Base-by-base conservation (phyloP, 2,113 vertebrate genomes). In the Gobiocypris rarus region DNA sequence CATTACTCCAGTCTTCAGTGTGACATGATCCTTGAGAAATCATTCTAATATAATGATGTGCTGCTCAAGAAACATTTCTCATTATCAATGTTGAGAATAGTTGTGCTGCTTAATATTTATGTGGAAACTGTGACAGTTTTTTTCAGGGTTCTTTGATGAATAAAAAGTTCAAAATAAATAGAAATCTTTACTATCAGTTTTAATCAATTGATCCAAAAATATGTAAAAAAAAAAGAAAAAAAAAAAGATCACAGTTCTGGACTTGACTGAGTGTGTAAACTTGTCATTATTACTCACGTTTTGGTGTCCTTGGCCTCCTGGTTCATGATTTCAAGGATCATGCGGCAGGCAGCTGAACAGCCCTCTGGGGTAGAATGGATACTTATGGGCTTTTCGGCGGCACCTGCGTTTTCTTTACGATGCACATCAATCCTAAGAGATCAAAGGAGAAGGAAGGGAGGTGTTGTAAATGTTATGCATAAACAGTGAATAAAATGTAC, bases 261-360 rank as follows among this genome's bases (percentile, higher is more conserved):
- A 38, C 52, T 54, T 54, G 50, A 52, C 50, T 7, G 0, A 54
- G 52, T 2, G 15, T 31, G 26, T 54, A 54, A 54, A 54, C 15
- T 22, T 34, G 34, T 1, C 43, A 10, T 41, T 1, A 54, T 73
- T 9, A 3, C 96, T 90, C 92, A 99, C 97, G 97, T 97, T 93
- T 99, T 98, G 89, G 97, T 98, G 93, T 98, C 97, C 92, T 98
- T 98, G 1, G 97, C 97, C 88, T 99, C 97, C 92, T 99, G 97
- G 31, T 97, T 96, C 97, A 99, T 99, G 89, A 99, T 97, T 86
- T 99, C 97, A 90, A 99, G 85, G 89, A 99, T 98, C 97, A 99
- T 98, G 84, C 95, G 95, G 84, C 97, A 98, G 43, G 97, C 97
- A 0, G 97, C 92, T 0, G 97, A 98, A 90, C 97, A 98, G 89